Evolutionary conservation across 2,888 invertebrate genomes (phyloP), one percentile per base, ranked within the genome.

Genomic region (Smittia sp.): DNA sequence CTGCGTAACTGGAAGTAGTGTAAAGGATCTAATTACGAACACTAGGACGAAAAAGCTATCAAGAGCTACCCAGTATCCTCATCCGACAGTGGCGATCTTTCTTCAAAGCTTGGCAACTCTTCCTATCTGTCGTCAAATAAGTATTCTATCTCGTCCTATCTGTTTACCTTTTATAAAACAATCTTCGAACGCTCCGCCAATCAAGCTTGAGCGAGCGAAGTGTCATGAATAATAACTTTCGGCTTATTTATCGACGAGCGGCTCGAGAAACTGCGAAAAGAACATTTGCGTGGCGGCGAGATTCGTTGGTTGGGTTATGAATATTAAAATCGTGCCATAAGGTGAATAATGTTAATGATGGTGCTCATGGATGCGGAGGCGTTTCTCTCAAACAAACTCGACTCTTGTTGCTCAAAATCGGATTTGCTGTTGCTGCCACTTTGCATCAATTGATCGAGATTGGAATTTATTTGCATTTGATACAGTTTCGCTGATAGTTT

Each of bases 311-410:
- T 22, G 20, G 9, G 20, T 18, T 67, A 41, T 41, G 54, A 54
- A 69, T 69, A 69, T 52, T 27, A 69, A 69, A 69, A 69, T 69
- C n/a, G 20, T 69, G 69, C 52, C 69, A 69, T 54, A 54, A 54
- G 69, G 69, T 54, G 15, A 24, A 24, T 9, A 18, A 4, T 58
- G 18, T 20, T 58, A 58, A 58, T 46, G 68, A 39, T n/a, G 39
- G n/a, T 22, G 52, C 54, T 58, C 18, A 58, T 46, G 68, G 66
- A 22, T 22, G 27, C 54, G 54, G 54, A 52, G 69, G 69, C 69
- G 69, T 69, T 69, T 27, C 54, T 54, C 46, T 13, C 15, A 4
- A 0, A n/a, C 39, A 46, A 46, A 67, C 20, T 46, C 32, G 32
- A 46, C n/a, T 58, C 22, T 58, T 58, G 22, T 58, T 58, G n/a